These are phyloP conservation scores for Dallia pectoralis DNA, from an alignment of 2,797 vertebrate genomes.

Conservation along the genomic window DNA sequence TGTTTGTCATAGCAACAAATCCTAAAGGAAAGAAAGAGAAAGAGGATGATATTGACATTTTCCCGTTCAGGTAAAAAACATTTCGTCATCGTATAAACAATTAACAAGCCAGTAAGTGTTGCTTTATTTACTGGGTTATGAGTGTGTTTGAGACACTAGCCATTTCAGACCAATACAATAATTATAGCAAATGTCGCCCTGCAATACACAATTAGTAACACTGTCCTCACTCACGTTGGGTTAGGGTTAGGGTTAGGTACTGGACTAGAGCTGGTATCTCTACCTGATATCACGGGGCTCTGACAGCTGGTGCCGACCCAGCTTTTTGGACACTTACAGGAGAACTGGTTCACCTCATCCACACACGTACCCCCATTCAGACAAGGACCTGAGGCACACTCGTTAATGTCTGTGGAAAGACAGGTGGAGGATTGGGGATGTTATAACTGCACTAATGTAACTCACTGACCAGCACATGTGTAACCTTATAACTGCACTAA, in stretches of 20 bases:
- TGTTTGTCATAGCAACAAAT: conserved; percentile 70
- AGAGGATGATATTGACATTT: not conserved
- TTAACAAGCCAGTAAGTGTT: not conserved
- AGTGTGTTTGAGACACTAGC: not conserved
- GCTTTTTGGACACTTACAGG: conserved; percentile 77
- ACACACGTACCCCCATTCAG: conserved; percentile 76
- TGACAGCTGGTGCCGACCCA: conserved; percentile 83
- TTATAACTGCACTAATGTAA: not conserved
- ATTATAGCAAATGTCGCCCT: too few relatives aligned
- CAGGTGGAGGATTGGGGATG: conserved; percentile 18
- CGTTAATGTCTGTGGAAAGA: conserved; percentile 72
- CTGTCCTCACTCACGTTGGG: not conserved
- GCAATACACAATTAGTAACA: too few relatives aligned
- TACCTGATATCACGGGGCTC: conserved; percentile 73
- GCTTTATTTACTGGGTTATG: not conserved
- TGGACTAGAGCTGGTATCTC: not conserved
- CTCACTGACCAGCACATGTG: conserved; percentile 25
- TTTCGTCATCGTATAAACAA: not conserved
- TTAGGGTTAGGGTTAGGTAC: too few relatives aligned
- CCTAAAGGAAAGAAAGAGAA: conserved; percentile 49
- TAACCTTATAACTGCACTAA: too few relatives aligned
- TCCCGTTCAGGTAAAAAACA: not conserved
- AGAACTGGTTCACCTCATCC: conserved; percentile 78
- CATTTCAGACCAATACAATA: not conserved
- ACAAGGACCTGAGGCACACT: conserved; percentile 74